Evolutionary conservation across 2,797 vertebrate species (phyloP).

Genomic region (Philypnodon macrostomus): DNA sequence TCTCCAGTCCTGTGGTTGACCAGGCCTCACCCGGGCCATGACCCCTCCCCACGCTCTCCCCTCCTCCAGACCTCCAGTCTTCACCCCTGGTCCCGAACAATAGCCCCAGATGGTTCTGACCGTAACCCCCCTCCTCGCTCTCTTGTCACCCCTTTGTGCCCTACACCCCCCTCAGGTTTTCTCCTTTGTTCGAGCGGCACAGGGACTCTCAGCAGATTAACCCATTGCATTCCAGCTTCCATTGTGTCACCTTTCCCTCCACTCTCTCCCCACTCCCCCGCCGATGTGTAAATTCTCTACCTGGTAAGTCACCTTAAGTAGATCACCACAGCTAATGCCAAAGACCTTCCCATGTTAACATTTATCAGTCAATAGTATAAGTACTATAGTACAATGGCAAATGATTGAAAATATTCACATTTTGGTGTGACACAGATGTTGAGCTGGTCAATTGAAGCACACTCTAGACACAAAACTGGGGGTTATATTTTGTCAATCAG

Average conservation of each 20-base stretch:
- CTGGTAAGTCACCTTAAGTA: constrained; percentile 15
- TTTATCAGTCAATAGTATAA: too few relatives aligned
- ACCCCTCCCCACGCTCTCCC: constrained; percentile 47
- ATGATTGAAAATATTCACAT: too few relatives aligned
- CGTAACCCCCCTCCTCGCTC: constrained; percentile 41
- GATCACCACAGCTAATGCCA: background rate
- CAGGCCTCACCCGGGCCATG: constrained; percentile 53
- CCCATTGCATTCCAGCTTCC: constrained; percentile 75
- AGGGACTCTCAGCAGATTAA: constrained; percentile 79
- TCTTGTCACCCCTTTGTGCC: constrained; percentile 58
- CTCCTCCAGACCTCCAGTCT: constrained; percentile 49
- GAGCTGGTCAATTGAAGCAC: too few relatives aligned
- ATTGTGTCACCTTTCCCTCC: constrained; percentile 70
- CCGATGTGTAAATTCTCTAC: constrained; percentile 45
- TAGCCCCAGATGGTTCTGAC: constrained; percentile 80
- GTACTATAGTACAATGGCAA: too few relatives aligned
- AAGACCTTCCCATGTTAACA: background rate
- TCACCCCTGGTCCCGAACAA: constrained; percentile 72
- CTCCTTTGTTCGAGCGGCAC: constrained; percentile 75
- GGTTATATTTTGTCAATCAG: too few relatives aligned
- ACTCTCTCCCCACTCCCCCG: constrained; percentile 9
- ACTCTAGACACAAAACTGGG: too few relatives aligned
- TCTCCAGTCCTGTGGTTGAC: constrained; percentile 51
- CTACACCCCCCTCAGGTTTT: constrained; percentile 64
- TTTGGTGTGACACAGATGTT: too few relatives aligned